phyloP scores from a whole-genome alignment of 1,140 invertebrate genomes.

The Sinonovacula constricta region DNA sequence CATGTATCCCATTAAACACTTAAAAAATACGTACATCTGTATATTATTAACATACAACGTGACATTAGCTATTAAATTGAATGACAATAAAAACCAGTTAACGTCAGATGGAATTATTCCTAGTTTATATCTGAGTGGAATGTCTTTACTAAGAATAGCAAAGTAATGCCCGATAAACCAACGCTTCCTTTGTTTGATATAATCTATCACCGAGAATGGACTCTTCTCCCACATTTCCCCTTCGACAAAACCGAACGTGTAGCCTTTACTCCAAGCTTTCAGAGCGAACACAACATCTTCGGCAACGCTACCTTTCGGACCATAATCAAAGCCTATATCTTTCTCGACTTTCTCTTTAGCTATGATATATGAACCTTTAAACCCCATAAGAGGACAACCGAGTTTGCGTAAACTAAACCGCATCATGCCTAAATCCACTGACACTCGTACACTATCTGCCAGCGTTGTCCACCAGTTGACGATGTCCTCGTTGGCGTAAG shows the following conservation, averaged over 20 bases:
- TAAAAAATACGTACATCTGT: constrained; percentile 85
- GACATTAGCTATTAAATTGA: constrained; percentile 93
- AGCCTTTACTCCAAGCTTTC: constrained; percentile 84
- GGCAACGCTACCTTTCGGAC: constrained; percentile 95
- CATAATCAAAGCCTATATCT: constrained; percentile 95
- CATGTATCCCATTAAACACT: constrained; percentile 92
- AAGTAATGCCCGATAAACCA: constrained; percentile 97
- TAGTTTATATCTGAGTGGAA: constrained; percentile 90
- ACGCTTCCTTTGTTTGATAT: constrained; percentile 95
- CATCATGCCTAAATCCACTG: constrained; percentile 93
- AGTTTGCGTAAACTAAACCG: constrained; percentile 95
- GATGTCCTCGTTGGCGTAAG: constrained; percentile 96
- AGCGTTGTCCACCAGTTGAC: constrained; percentile 99
- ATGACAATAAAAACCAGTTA: constrained; percentile 96
- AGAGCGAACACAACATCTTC: constrained; percentile 98
- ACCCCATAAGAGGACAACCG: constrained; percentile 96
- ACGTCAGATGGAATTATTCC: constrained; percentile 93
- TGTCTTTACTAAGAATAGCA: constrained; percentile 92
- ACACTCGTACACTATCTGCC: constrained; percentile 96
- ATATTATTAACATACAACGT: constrained; percentile 91
- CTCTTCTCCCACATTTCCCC: constrained; percentile 98
- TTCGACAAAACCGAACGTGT: constrained; percentile 75
- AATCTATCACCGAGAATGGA: constrained; percentile 96
- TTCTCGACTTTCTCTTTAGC: constrained; percentile 91
- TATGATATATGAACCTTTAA: constrained; percentile 85